Base-by-base conservation (phyloP, 2,797 vertebrate genomes). In the Coregonus ussuriensis region DNA sequence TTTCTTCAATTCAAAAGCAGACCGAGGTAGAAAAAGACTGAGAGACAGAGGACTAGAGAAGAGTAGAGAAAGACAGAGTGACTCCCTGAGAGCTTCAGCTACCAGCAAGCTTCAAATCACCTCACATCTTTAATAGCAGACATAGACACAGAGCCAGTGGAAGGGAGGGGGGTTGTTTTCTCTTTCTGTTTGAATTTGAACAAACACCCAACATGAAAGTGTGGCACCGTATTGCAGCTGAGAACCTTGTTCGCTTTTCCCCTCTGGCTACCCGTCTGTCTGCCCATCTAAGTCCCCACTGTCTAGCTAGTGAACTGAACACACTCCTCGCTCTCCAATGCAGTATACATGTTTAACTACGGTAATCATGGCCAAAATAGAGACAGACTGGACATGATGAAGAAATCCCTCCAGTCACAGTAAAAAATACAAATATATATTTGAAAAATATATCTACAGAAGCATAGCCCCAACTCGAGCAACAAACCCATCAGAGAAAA, bases 301-400 rank as follows among this genome's bases (percentile, higher is more conserved):
- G 21, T 74, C 59, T 51, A 59, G 37, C 13, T 47, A 13, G 21
- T 37, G 11, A 1, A 6, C 25, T 29, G 37, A 37, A 25, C 47
- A 37, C 31, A 37, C 56, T 79, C 81, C 71, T 80, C 66, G 86
- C 80, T 87, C 88, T 82, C 87, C 75, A 79, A 81, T 87, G 89
- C 85, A 83, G 84, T 87, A 88, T 89, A 89, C 88, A 89, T 90
- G 86, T 88, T 85, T 92, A 85, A 74, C 81, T 0, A 77, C 88
- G 84, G 84, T 90, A 85, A 47, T 47, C 9, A 84, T 72, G 65
- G 65, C 4, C 25, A 67, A 88, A 90, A 90, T 91, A 86, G 90
- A 91, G 85, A 80, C 71, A 85, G 83, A 83, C 78, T 81, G 14
- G 76, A 72, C 9, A 3, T 9, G 41, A 47, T 47, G 41, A 72